Evolutionary conservation across 2,888 invertebrate species (phyloP).

Genomic region (Steromphala cineraria): DNA sequence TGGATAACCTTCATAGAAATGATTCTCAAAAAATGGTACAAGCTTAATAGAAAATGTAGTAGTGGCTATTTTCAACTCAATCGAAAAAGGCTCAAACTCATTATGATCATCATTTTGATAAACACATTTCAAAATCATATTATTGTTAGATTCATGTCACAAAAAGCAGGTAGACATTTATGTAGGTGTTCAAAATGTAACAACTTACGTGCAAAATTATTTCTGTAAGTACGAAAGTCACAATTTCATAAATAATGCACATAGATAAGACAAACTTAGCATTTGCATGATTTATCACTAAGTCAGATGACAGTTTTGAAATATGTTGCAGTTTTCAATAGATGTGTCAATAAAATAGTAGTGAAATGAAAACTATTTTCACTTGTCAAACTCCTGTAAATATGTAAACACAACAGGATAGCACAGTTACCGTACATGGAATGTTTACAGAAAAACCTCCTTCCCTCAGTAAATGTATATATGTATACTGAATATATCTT

Average conservation of each 20-base stretch:
- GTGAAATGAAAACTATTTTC: constrained; percentile 9
- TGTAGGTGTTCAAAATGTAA: not conserved
- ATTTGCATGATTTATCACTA: not conserved
- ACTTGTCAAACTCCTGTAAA: constrained; percentile 4
- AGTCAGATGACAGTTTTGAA: not conserved
- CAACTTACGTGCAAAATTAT: no score
- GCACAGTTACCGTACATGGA: not conserved
- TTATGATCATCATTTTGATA: not conserved
- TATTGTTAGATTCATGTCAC: not conserved
- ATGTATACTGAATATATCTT: not conserved
- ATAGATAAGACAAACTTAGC: not conserved
- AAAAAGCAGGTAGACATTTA: not conserved
- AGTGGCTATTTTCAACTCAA: not conserved
- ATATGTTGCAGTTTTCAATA: no score
- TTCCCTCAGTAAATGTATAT: not conserved
- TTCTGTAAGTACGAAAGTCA: no score
- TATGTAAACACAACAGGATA: not conserved
- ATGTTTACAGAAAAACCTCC: not conserved
- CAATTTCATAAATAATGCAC: no score
- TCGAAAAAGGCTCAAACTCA: not conserved
- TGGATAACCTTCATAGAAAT: no score
- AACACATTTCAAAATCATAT: not conserved
- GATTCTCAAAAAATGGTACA: not conserved
- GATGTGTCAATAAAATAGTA: not conserved
- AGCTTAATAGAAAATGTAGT: not conserved